Conservation (phyloP, 53 echinoderm and acorn worm genomes). For the Hippasteria phrygiana region DNA sequence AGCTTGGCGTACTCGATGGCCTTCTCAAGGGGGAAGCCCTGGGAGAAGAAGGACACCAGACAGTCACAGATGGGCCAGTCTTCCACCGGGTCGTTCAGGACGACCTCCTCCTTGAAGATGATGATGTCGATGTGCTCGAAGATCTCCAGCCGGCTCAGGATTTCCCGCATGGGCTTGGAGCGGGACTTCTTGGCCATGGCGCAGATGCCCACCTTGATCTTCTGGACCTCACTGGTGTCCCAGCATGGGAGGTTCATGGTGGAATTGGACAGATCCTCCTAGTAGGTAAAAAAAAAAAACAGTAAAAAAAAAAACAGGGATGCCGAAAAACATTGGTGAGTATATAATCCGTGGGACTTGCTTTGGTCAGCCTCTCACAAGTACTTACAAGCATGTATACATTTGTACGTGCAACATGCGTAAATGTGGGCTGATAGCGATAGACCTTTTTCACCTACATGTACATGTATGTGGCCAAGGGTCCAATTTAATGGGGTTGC, state of each 20-base stretch:
- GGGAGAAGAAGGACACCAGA: conserved; percentile 94
- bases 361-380: no score
- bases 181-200: conserved; percentile 96
- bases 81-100: conserved; percentile 92
- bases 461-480: no score
- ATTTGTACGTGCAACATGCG: no score
- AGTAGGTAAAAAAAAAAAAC: background rate
- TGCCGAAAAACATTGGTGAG: no score
- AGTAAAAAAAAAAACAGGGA: background rate
- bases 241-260: conserved; percentile 56
- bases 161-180: conserved; percentile 99
- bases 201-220: conserved; percentile 88
- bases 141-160: conserved; percentile 85
- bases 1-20: conserved; percentile 92
- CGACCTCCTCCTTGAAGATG: conserved; percentile 92
- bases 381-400: no score
- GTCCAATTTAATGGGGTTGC: no score
- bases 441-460: no score
- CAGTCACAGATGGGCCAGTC: conserved; percentile 93
- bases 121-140: conserved; percentile 86
- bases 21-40: conserved; percentile 94
- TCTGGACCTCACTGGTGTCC: conserved; percentile 77
- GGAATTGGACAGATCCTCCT: background rate
- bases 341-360: no score
- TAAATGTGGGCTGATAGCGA: no score